A percentile compares a stretch with the other conserved stretches of the same genome.
These are phyloP conservation scores for Natator depressus DNA, from an alignment of 2,113 vertebrate genomes.

Conservation along the genomic window DNA sequence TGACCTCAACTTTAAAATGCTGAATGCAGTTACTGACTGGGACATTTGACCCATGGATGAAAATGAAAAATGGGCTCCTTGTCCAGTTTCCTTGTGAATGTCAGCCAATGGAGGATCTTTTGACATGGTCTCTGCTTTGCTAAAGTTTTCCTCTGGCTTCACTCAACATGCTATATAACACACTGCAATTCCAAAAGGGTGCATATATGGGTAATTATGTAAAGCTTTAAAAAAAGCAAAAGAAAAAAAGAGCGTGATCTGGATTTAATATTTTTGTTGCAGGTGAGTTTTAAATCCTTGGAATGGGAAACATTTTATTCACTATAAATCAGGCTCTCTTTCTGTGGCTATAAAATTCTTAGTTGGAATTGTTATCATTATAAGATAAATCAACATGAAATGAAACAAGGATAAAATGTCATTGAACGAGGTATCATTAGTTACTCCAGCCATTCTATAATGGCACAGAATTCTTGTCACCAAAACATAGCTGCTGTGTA, in stretches of 20 bases:
- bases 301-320: not conserved
- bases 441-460: not conserved
- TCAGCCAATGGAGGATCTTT: not conserved
- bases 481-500: not conserved
- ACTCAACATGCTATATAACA: not conserved
- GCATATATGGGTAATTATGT: not conserved
- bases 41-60: conserved; percentile 25
- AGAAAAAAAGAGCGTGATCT: not conserved
- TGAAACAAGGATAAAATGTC: not conserved
- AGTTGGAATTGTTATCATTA: not conserved
- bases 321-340: not conserved
- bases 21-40: not conserved
- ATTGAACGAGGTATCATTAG: not conserved
- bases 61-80: not conserved
- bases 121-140: not conserved
- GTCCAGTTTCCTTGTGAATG: conserved; percentile 1
- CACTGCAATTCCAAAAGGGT: conserved; percentile 39
- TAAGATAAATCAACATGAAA: not conserved
- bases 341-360: not conserved
- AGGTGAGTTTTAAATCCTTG: not conserved
- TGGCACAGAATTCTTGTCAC: not conserved
- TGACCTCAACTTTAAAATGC: conserved; percentile 44
- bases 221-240: not conserved
- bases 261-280: not conserved
- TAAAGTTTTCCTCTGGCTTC: not conserved